These are phyloP conservation scores for Psittacula cyanocephala DNA, from an alignment of 2,113 vertebrate genomes.

Conservation along the genomic window DNA sequence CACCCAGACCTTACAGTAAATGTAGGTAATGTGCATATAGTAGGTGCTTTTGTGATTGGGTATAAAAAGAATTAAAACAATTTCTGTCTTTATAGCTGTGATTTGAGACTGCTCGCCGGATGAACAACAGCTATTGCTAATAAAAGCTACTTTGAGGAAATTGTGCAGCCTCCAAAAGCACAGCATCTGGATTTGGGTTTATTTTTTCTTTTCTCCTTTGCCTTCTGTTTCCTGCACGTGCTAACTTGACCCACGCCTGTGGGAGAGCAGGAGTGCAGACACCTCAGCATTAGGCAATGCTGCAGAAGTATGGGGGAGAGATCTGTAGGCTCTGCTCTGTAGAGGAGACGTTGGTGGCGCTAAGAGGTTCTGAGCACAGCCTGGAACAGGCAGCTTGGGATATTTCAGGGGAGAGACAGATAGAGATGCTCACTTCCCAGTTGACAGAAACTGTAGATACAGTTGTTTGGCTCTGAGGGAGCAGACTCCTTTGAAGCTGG, in stretches of 20 bases:
- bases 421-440: slow-evolving; percentile 23
- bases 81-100: slow-evolving; percentile 13
- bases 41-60: neutral
- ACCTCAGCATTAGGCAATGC: neutral
- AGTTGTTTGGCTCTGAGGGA: slow-evolving; percentile 26
- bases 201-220: neutral
- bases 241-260: neutral
- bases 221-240: slow-evolving; percentile 3
- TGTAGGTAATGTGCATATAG: neutral
- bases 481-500: slow-evolving; percentile 43
- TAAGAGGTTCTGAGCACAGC: slow-evolving; percentile 50
- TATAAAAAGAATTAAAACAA: neutral
- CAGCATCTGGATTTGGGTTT: neutral
- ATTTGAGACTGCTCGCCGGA: neutral
- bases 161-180: neutral
- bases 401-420: slow-evolving; percentile 14
- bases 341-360: slow-evolving; percentile 59
- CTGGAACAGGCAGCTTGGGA: slow-evolving; percentile 60
- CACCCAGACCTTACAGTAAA: neutral
- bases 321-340: neutral
- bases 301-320: slow-evolving; percentile 39
- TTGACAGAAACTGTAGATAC: slow-evolving; percentile 16
- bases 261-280: neutral
- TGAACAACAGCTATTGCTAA: slow-evolving; percentile 31
- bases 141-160: slow-evolving; percentile 25